Percentiles rank a stretch among this genome's conserved stretches.
Evolutionary conservation across 2,113 vertebrate genomes (phyloP).

Genomic region (Lipotes vexillifer): DNA sequence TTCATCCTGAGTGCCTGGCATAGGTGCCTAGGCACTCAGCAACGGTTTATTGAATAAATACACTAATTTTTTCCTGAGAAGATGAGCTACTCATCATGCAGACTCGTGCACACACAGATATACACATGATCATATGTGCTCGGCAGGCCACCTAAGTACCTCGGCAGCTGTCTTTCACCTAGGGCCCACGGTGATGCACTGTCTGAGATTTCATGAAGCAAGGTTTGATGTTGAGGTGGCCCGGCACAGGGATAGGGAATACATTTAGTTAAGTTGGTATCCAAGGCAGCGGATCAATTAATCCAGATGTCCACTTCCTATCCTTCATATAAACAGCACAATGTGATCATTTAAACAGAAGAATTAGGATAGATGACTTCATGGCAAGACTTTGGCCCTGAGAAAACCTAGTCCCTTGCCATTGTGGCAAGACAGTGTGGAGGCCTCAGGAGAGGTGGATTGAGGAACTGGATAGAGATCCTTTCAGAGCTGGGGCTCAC

Average conservation of each 20-base stretch:
- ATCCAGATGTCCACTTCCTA: slow-evolving; percentile 16
- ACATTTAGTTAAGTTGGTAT: slow-evolving; percentile 55
- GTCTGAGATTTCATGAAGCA: not conserved
- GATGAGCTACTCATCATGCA: not conserved
- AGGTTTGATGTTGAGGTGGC: slow-evolving; percentile 50
- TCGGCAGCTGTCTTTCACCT: not conserved
- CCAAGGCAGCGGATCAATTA: slow-evolving; percentile 52
- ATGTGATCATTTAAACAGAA: slow-evolving; percentile 63
- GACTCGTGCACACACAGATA: not conserved
- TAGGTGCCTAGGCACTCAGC: not conserved
- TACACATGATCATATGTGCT: accelerated
- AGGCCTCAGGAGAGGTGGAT: not conserved
- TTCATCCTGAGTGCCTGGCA: not conserved
- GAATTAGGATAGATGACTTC: slow-evolving; percentile 29
- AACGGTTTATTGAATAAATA: not conserved
- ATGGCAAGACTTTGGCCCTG: not conserved
- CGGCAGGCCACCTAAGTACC: accelerated
- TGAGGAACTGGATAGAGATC: not conserved
- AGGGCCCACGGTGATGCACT: accelerated
- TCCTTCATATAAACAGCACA: slow-evolving; percentile 57
- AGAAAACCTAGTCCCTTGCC: not conserved
- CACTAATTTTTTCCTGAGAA: not conserved
- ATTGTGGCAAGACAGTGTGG: not conserved
- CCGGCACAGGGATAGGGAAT: slow-evolving; percentile 7
- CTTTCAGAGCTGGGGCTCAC: not conserved